Conservation (phyloP, 2,797 vertebrate genomes). For the Pseudocheirus occidentalis region DNA sequence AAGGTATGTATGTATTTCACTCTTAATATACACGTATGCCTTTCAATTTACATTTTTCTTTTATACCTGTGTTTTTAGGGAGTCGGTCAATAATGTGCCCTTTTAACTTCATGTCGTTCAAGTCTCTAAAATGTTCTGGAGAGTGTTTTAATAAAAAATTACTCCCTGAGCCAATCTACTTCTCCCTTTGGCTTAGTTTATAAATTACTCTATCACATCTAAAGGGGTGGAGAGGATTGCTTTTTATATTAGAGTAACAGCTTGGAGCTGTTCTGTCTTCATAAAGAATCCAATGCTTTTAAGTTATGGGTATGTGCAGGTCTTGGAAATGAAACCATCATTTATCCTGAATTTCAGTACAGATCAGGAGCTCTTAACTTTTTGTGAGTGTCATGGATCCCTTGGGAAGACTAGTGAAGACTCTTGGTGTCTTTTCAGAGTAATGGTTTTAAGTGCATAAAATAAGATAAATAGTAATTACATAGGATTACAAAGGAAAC, state of each 20-base stretch:
- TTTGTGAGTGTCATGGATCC: background rate
- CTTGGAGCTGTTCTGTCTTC: slow-evolving; percentile 22
- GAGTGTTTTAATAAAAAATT: background rate
- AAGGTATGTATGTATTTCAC: background rate
- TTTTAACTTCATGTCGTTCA: slow-evolving; percentile 22
- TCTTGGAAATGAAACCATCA: slow-evolving; percentile 48
- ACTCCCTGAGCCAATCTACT: background rate
- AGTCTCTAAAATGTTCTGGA: slow-evolving; percentile 35
- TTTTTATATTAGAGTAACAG: slow-evolving; percentile 26
- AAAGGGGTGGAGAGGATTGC: background rate
- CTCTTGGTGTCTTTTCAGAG: background rate
- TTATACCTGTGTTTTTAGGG: background rate
- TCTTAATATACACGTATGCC: background rate
- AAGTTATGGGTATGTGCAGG: slow-evolving; percentile 40
- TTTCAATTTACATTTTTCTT: background rate
- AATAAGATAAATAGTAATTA: background rate
- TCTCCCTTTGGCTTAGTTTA: slow-evolving; percentile 25
- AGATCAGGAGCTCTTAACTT: background rate
- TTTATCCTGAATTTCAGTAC: background rate
- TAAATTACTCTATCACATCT: slow-evolving; percentile 41
- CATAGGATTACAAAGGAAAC: slow-evolving; percentile 13
- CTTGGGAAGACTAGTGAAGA: background rate
- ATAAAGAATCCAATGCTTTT: background rate
- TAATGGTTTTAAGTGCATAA: background rate
- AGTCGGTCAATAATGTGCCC: background rate